phyloP scores from a whole-genome alignment of 2,797 vertebrate genomes.

The Rhyacichthys aspro region DNA sequence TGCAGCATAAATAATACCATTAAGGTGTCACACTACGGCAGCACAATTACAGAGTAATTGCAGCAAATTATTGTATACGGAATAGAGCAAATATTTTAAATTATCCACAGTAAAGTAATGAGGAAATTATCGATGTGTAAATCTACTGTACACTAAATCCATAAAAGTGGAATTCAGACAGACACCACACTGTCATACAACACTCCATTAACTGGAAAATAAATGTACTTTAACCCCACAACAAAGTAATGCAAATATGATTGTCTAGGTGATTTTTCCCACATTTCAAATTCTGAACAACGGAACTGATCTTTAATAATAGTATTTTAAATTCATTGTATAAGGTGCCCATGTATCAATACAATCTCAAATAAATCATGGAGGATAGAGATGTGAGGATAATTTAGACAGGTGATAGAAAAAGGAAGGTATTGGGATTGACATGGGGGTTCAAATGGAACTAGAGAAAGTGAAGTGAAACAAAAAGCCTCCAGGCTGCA shows the following conservation, averaged over 20 bases:
- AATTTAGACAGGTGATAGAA: background rate
- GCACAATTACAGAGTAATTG: constrained; percentile 23
- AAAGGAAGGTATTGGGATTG: background rate
- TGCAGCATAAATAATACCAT: constrained; percentile 27
- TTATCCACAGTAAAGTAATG: constrained; percentile 10
- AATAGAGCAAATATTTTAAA: constrained; percentile 4
- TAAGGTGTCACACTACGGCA: constrained; percentile 19
- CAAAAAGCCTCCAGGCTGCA: background rate
- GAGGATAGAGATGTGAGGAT: background rate
- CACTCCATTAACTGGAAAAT: background rate
- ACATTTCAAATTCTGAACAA: too few species aligned
- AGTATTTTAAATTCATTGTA: too few species aligned
- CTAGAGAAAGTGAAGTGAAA: constrained; percentile 2
- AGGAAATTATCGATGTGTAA: background rate
- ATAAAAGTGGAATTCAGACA: background rate
- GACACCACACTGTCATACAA: too few species aligned
- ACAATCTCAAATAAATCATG: background rate
- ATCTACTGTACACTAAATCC: background rate
- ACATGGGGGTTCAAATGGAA: background rate
- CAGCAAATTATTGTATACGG: constrained; percentile 11
- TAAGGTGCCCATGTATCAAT: too few species aligned
- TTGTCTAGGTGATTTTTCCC: too few species aligned
- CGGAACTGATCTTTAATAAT: too few species aligned
- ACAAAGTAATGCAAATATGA: too few species aligned
- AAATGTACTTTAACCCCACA: background rate